phyloP scores from a whole-genome alignment of 2,113 vertebrate species.

The Tauraco erythrolophus region DNA sequence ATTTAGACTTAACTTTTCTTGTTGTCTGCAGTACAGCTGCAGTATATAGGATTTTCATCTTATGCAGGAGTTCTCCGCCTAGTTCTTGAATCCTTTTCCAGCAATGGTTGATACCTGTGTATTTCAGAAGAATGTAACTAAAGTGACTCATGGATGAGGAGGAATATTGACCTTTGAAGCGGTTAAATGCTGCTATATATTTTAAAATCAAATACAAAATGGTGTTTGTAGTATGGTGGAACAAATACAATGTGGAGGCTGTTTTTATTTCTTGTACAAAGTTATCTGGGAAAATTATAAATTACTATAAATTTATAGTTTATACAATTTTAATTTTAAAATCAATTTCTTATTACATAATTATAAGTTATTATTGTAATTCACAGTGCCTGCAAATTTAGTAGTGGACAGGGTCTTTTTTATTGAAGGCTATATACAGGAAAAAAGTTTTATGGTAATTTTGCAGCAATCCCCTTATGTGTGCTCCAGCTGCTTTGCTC shows the following conservation, averaged over 20 bases:
- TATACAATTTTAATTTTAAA: neutral
- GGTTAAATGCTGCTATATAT: neutral
- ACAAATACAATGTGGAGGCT: neutral
- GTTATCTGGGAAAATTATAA: neutral
- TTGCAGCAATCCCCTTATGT: neutral
- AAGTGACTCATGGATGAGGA: neutral
- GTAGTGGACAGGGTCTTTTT: neutral
- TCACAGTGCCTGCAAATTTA: neutral
- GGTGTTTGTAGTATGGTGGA: neutral
- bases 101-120: neutral
- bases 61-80: neutral
- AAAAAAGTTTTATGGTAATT: neutral
- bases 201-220: slow-evolving; percentile 17
- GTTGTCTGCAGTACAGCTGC: neutral
- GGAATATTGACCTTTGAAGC: neutral
- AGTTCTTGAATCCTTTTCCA: neutral
- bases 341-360: neutral
- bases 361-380: neutral
- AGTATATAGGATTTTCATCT: neutral
- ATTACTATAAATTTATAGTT: neutral
- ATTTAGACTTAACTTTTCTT: neutral
- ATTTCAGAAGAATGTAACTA: neutral
- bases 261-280: neutral
- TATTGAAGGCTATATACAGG: neutral
- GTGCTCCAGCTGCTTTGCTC: slow-evolving; percentile 13